Base-by-base conservation (phyloP, 2,113 vertebrate genomes). In the Pelvicachromis taeniatus region DNA sequence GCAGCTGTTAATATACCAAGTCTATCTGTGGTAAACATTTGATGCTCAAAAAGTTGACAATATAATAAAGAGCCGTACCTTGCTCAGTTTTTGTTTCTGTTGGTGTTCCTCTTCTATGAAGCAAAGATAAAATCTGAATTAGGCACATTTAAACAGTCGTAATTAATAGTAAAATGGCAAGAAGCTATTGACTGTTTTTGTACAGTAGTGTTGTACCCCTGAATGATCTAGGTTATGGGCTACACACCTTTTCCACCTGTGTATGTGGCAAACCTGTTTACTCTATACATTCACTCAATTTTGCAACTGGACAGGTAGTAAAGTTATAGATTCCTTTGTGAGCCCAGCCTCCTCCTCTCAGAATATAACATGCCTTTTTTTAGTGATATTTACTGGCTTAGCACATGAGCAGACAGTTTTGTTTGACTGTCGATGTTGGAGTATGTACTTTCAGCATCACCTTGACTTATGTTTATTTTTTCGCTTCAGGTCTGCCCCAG, bases 401-500 rank as follows among this genome's bases (percentile, higher is more conserved):
- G n/a, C 31, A 61, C 4, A 0, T 42, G 19, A 42, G 35, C 35
- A 65, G 13, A 7, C 35, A 26, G 63, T n/a, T 0, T 2, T 9
- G 23, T 42, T 13, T 23, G 65, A 45, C 65, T 70, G 38, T 16
- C 21, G 65, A 4, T 68, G 63, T 14, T 42, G 65, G 21, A 6
- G 38, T 13, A 2, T 70, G 13, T 45, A 0, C 1, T 31, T 48
- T 75, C 70, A 50, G 40, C 5, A 1, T 88, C 40, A 95, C 91
- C 95, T 95, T 87, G 94, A 93, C 79, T 87, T 93, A 38, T 73
- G 86, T 61, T 86, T 85, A 48, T 85, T 86, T 83, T 95, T 96
- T 93, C 93, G 84, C 81, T 95, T 94, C 56, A 91, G 85, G 48
- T 96, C 96, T 0, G 84, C 65, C 56, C 91, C 91, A 45, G 94